Evolutionary conservation across 2,888 invertebrate species (phyloP), one percentile per base, ranked within the genome.

Genomic region (Orthosia cruda): DNA sequence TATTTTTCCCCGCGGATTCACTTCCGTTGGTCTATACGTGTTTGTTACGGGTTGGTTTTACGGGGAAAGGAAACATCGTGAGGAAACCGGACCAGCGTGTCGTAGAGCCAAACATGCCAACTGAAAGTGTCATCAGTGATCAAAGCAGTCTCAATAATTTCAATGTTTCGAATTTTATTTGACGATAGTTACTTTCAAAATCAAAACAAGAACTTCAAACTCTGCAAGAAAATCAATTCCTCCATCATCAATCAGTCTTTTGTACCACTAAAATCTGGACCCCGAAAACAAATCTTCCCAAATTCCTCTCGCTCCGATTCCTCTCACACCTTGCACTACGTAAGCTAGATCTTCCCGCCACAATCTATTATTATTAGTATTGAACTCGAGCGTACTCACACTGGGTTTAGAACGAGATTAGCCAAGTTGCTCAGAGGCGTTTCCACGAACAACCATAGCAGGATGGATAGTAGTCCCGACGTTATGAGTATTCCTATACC

Each of bases 341-440:
- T 11, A 40, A 26, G 47, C 32, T n/a, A 45, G 7, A 66, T 68
- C 32, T 64, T 20, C 18, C 4, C 16, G 18, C 59, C 61, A 61
- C 47, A 83, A 62, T 80, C 64, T 80, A 61, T 73, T 74, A 66
- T 62, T 83, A 83, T 54, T 70, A 57, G 50, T 77, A 69, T 82
- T 68, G 61, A 70, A 66, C 71, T 63, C 20, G 2, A 13, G 52
- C 20, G 54, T 72, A 85, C 86, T 74, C 62, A 84, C 80, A 66
- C 18, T 57, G 86, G 86, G 2, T 50, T 71, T 59, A 84, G 61
- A 52, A 86, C 23, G 2, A 86, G 80, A 83, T 84, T 86, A 69
- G 86, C 80, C 52, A 83, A 83, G 83, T 83, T 83, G 69, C 78
- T 71, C 18, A 85, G 70, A 11, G 84, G 86, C 50, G 84, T 71